Evolutionary conservation across 2,888 invertebrate genomes (phyloP).

Genomic region (Zhengitettix transpicula): DNA sequence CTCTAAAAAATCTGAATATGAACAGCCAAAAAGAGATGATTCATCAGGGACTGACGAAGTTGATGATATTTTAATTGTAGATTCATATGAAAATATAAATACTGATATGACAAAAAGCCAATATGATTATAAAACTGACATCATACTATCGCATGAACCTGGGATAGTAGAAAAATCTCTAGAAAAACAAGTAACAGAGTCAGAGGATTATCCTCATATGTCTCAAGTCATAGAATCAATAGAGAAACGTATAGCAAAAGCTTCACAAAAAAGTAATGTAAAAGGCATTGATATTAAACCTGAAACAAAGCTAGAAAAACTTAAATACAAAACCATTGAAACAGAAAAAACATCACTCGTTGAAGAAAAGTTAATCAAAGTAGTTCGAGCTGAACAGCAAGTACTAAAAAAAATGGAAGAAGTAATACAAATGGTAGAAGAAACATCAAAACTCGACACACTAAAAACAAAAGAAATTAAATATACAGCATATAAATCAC

Average conservation of each 20-base stretch:
- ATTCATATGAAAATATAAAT: too few species aligned
- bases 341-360: conserved; percentile 11
- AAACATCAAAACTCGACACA: not conserved
- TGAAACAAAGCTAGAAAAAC: too few species aligned
- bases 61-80: not conserved
- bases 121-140: too few species aligned
- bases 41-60: not conserved
- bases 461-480: not conserved
- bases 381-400: conserved; percentile 11
- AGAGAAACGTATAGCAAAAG: conserved; percentile 19
- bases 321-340: not conserved
- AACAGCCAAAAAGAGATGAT: conserved; percentile 17
- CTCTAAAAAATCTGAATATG: conserved; percentile 22
- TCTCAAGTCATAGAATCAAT: conserved; percentile 22
- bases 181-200: not conserved
- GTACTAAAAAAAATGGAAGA: conserved; percentile 12
- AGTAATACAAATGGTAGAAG: conserved; percentile 11
- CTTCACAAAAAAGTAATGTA: too few species aligned
- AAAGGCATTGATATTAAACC: too few species aligned
- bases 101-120: too few species aligned
- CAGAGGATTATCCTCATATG: conserved; percentile 18
- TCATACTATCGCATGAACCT: too few species aligned
- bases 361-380: conserved; percentile 11
- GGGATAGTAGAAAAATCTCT: too few species aligned
- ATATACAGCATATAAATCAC: not conserved